Evolutionary conservation across 2,113 vertebrate genomes (phyloP).

Genomic region (Hypocryptadius cinnamomeus): DNA sequence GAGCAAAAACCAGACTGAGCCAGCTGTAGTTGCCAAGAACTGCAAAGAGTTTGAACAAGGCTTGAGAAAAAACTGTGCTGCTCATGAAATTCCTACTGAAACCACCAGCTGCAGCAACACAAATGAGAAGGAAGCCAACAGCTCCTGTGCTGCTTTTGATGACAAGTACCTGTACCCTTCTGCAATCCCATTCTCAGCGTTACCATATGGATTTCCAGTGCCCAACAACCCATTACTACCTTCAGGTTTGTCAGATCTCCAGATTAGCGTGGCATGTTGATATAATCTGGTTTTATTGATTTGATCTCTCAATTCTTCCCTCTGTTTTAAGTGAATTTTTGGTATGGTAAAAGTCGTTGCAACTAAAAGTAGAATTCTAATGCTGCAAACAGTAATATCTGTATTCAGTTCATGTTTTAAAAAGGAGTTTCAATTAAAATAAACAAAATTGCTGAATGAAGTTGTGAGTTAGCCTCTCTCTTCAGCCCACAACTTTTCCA

Average conservation of each 20-base stretch:
- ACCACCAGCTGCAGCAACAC: slow-evolving; percentile 55
- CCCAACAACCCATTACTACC: slow-evolving; percentile 68
- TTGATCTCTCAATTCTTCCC: neutral
- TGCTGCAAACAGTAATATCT: neutral
- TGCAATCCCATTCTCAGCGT: slow-evolving; percentile 59
- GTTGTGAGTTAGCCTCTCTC: neutral
- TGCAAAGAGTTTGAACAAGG: slow-evolving; percentile 71
- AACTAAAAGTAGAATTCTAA: neutral
- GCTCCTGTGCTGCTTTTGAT: slow-evolving; percentile 71
- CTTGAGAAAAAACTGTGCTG: slow-evolving; percentile 68
- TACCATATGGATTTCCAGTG: slow-evolving; percentile 78
- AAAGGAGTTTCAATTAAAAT: neutral
- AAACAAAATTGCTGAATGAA: neutral
- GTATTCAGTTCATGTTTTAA: neutral
- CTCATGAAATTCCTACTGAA: slow-evolving; percentile 68
- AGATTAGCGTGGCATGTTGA: neutral
- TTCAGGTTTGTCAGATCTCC: slow-evolving; percentile 44
- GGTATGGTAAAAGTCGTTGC: neutral
- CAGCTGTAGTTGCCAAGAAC: slow-evolving; percentile 56
- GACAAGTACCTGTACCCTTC: slow-evolving; percentile 79
- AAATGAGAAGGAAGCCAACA: slow-evolving; percentile 75
- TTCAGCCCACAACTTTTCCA: neutral
- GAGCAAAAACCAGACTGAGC: slow-evolving; percentile 70
- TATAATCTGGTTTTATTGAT: neutral
- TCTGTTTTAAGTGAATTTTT: neutral